Conservation (phyloP, 2,113 vertebrate genomes). For the Parus major region DNA sequence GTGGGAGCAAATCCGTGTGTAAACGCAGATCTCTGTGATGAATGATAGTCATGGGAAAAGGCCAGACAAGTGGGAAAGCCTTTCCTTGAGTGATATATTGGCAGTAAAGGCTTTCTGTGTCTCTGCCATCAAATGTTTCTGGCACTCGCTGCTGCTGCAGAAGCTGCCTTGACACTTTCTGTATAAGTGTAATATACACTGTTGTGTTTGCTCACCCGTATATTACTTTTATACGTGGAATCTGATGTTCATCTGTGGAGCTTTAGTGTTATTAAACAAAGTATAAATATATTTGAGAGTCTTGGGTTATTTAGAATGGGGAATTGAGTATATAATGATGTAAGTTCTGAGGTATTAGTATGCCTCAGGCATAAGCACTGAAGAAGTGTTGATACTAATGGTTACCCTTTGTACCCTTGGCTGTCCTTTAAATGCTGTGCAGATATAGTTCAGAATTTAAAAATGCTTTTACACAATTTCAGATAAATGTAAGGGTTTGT, state of each 20-base stretch:
- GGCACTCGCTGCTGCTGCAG: background rate
- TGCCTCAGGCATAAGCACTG: constrained; percentile 13
- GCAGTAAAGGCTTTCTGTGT: constrained; percentile 51
- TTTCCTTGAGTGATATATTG: background rate
- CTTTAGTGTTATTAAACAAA: constrained; percentile 16
- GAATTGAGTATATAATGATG: background rate
- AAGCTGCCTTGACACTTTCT: constrained; percentile 37
- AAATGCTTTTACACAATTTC: background rate
- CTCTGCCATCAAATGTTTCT: constrained; percentile 18
- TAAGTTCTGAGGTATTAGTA: background rate
- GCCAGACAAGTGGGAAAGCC: constrained; percentile 17
- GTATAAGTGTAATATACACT: constrained; percentile 44
- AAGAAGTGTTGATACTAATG: constrained; percentile 25
- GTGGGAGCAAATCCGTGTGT: constrained; percentile 49
- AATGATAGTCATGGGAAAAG: background rate
- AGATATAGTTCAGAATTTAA: background rate
- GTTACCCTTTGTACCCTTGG: background rate
- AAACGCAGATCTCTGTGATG: background rate
- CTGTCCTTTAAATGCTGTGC: constrained; percentile 36
- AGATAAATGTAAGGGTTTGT: background rate
- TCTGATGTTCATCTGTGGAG: background rate
- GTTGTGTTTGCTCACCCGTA: background rate
- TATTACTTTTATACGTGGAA: constrained; percentile 37
- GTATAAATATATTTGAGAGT: background rate
- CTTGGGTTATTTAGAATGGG: background rate